Evolutionary conservation across 2,113 vertebrate species (phyloP).

Genomic region (Brachyhypopomus gauderio): DNA sequence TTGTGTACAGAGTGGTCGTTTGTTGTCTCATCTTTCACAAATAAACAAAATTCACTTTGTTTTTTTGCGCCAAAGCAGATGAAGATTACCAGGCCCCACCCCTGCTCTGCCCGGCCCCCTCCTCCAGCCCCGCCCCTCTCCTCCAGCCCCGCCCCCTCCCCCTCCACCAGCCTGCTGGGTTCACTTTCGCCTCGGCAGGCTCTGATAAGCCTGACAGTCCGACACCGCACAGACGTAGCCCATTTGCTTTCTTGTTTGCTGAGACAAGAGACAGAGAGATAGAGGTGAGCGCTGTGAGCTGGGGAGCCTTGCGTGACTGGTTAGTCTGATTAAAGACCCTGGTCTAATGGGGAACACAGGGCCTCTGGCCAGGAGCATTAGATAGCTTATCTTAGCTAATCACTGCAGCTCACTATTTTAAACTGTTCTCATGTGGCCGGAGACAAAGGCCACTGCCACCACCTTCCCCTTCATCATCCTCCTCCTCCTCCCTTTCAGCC

Average conservation of each 20-base stretch:
- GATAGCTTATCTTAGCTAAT: slow-evolving; percentile 48
- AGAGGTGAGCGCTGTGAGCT: slow-evolving; percentile 7
- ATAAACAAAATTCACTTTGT: no score
- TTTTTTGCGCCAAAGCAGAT: not conserved
- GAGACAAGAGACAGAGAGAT: slow-evolving; percentile 15
- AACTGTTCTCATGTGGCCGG: slow-evolving; percentile 11
- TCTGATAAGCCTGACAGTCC: slow-evolving; percentile 14
- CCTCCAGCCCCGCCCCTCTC: not conserved
- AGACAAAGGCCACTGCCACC: not conserved
- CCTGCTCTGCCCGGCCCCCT: not conserved
- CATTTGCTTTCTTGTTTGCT: slow-evolving; percentile 29
- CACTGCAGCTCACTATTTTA: slow-evolving; percentile 36
- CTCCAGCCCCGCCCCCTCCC: not conserved
- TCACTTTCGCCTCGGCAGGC: not conserved
- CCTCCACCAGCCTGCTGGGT: not conserved
- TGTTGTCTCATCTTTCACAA: not conserved
- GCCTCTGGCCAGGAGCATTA: slow-evolving; percentile 13
- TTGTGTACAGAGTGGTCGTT: not conserved
- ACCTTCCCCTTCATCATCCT: not conserved
- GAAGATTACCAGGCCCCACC: not conserved
- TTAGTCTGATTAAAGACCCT: slow-evolving; percentile 49
- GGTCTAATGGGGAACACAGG: slow-evolving; percentile 41
- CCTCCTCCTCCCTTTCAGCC: not conserved
- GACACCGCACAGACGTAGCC: slow-evolving; percentile 26
- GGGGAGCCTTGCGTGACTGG: slow-evolving; percentile 25